A percentile compares a stretch with the other conserved stretches of the same genome.
These are phyloP conservation scores for Omphaloscelis lunosa DNA, from an alignment of 2,888 invertebrate species.

Conservation along the genomic window DNA sequence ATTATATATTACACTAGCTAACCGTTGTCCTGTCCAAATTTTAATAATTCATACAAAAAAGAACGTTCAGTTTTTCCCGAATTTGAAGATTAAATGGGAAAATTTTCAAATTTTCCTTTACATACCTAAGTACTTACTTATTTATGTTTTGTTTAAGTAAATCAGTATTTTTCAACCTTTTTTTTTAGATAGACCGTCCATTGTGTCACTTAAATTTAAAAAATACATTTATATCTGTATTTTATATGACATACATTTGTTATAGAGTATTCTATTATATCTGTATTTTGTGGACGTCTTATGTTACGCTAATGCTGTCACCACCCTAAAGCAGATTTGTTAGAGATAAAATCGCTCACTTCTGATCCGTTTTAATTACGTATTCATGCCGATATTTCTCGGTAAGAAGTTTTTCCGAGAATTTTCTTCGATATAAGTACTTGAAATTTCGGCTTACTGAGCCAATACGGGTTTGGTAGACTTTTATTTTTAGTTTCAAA, in stretches of 20 bases:
- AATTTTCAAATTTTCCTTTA: no score
- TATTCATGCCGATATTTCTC: slow-evolving; percentile 35
- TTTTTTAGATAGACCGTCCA: no score
- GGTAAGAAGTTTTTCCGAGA: slow-evolving; percentile 8
- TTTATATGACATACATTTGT: background rate
- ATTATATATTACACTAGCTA: background rate
- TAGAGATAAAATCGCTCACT: slow-evolving; percentile 14
- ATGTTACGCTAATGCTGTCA: slow-evolving; percentile 26
- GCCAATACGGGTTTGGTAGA: background rate
- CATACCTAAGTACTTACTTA: no score
- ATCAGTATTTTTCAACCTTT: no score
- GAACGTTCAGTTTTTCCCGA: no score
- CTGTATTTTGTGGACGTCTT: slow-evolving; percentile 40
- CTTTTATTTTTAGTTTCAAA: slow-evolving; percentile 10
- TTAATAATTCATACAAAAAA: no score
- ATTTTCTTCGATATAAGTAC: slow-evolving; percentile 10
- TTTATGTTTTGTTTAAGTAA: no score
- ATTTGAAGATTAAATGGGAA: no score
- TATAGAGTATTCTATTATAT: background rate
- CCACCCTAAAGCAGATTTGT: slow-evolving; percentile 14
- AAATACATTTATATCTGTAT: background rate
- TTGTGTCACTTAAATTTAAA: no score
- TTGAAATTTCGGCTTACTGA: slow-evolving; percentile 16
- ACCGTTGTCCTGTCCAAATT: no score
- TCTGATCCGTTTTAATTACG: slow-evolving; percentile 38